These are phyloP conservation scores for Reticulitermes lucifugus DNA, from an alignment of 2,888 invertebrate species.

Conservation along the genomic window DNA sequence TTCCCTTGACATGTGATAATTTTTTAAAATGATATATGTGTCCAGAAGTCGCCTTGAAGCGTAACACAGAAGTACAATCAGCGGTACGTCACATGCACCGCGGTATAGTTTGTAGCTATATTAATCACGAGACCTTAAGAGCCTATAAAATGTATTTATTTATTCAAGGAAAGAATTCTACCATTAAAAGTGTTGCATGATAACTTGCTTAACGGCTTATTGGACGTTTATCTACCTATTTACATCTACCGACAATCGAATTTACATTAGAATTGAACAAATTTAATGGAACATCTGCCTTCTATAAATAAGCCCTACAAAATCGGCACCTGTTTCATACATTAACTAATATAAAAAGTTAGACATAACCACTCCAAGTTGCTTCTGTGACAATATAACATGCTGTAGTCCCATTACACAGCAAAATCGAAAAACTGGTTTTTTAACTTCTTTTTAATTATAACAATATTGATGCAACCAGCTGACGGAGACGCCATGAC, in stretches of 20 bases:
- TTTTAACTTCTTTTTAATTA: background rate
- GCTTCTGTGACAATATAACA: background rate
- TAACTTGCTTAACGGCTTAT: constrained; percentile 43
- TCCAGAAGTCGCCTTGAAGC: too few relatives aligned
- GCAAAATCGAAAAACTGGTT: background rate
- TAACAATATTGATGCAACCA: background rate
- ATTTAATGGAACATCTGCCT: constrained; percentile 47
- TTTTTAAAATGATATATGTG: too few relatives aligned
- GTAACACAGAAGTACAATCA: background rate
- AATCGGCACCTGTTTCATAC: background rate
- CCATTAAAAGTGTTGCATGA: constrained; percentile 16
- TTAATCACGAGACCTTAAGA: background rate
- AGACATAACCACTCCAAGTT: too few relatives aligned
- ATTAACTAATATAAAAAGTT: too few relatives aligned
- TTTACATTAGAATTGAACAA: constrained; percentile 47
- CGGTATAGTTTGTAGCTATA: background rate
- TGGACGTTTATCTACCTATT: constrained; percentile 37
- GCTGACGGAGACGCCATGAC: background rate
- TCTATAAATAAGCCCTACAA: background rate
- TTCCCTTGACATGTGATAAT: too few relatives aligned
- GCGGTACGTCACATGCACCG: background rate
- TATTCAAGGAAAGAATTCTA: background rate
- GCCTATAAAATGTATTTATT: background rate
- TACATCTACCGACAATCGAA: constrained; percentile 48
- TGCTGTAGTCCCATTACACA: background rate